Evolutionary conservation across 2,797 vertebrate genomes (phyloP), one percentile per base, ranked within the genome.

Genomic region (Tapera naevia): DNA sequence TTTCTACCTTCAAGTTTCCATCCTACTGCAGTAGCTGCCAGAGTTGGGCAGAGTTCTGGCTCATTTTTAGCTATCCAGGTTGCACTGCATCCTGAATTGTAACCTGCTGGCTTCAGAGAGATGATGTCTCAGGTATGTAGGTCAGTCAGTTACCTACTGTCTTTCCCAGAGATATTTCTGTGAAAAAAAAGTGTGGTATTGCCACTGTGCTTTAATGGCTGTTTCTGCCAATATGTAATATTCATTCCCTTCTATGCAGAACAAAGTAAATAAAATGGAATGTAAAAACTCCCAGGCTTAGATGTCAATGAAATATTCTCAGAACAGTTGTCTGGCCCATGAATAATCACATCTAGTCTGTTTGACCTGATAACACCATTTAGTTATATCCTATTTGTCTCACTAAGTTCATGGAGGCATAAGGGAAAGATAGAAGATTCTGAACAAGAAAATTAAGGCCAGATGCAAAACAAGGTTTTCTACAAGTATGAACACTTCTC

Each of bases 281-380:
- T 39, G 27, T 48, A 43, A 89, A 67, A 80, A 2, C 62, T 89
- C 21, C 33, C 32, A 67, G 67, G 45, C 32, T 64, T 57, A 91
- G n/a, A 80, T 2, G 6, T n/a, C 48, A 45, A 27, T 75, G 51
- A 78, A 37, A 17, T 64, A 88, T 93, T 94, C 71, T 88, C 43
- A 79, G 62, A 91, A 79, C 8, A 50, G 17, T 69, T 78, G 10
- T 43, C 56, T 86, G 21, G 10, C 45, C 60, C 66, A 50, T 72
- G 81, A 91, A 91, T 86, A 86, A 73, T 62, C 19, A 10, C 84
- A 76, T 76, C 64, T 70, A 56, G 30, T 67, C 54, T 85, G 45
- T 94, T 91, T 90, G 86, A 89, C 86, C 64, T 89, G 79, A 53
- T 86, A 92, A 76, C 39, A 61, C 27, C 24, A 83, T 88, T 93